phyloP scores from a whole-genome alignment of 2,888 invertebrate species.

The Trimorus sp. region DNA sequence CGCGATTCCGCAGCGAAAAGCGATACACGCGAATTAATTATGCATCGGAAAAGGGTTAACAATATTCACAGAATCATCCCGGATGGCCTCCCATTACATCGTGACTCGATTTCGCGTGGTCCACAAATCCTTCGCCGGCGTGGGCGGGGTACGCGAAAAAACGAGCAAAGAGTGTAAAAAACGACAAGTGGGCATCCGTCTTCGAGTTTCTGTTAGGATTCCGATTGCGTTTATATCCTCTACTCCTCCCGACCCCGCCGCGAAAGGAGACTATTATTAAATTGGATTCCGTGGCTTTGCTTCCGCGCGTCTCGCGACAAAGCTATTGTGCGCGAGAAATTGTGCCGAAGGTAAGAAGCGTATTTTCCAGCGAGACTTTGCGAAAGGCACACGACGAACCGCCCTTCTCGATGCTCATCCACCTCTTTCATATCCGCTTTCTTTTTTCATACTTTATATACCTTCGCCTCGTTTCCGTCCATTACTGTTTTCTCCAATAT shows the following conservation, averaged over 20 bases:
- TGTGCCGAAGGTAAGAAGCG: conserved; percentile 71
- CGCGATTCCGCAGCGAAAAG: background rate
- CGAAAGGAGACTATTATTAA: conserved; percentile 75
- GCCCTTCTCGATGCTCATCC: conserved; percentile 57
- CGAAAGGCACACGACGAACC: conserved; percentile 54
- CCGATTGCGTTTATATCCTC: conserved; percentile 72
- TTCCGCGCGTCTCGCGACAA: conserved; percentile 68
- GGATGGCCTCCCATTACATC: conserved; percentile 19
- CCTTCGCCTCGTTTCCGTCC: conserved; percentile 54
- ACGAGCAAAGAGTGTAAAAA: conserved; percentile 43
- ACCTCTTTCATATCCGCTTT: conserved; percentile 55
- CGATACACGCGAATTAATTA: conserved; percentile 13
- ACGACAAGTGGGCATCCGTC: conserved; percentile 59
- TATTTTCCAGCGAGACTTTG: conserved; percentile 69
- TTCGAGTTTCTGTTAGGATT: conserved; percentile 61
- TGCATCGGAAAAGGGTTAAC: conserved; percentile 34
- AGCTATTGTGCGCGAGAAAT: conserved; percentile 74
- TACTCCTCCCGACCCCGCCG: conserved; percentile 40
- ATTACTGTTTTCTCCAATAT: conserved; percentile 57
- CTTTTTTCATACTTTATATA: conserved; percentile 60
- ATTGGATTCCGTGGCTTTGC: conserved; percentile 73
- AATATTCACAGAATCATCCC: conserved; percentile 25
- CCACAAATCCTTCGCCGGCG: conserved; percentile 53
- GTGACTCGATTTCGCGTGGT: conserved; percentile 48
- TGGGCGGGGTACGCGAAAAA: conserved; percentile 4